Evolutionary conservation across 2,113 vertebrate genomes (phyloP), one percentile per base, ranked within the genome.

Genomic region (Urocolius indicus): DNA sequence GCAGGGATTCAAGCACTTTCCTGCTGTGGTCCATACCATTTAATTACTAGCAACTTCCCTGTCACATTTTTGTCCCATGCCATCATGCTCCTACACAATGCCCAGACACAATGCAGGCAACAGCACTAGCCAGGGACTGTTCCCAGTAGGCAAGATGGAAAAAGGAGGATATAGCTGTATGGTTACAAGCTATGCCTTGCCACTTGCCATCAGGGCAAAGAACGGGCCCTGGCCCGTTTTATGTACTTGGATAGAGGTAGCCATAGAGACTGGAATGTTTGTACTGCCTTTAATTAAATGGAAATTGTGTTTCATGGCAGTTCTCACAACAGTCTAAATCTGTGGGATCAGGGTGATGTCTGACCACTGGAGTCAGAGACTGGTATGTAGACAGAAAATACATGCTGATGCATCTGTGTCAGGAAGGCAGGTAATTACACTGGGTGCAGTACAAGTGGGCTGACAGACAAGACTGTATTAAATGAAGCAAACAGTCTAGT

Each of bases 211-310:
- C 16, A 18, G 11, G 30, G 49, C 32, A 68, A 84, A 79, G 57
- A 79, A 85, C 2, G 32, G 58, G 16, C 41, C 45, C 32, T 76
- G 54, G 45, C 15, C 72, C 9, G 2, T 94, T 68, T 83, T 91
- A 49, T 61, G 41, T 36, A 52, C 49, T 68, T 21, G 66, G 32
- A 52, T 45, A 48, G 71, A 54, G 36, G 66, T 73, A 87, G 30
- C 69, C 62, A 93, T 62, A 93, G 84, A 92, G 45, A 85, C 74
- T 43, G 74, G 92, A 91, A 82, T 91, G 89, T 75, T 62, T 94
- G 74, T 21, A 38, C 63, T 69, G 84, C 58, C 52, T 85, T 94
- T 66, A 91, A 93, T 83, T 83, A 81, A 75, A 88, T 51, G 16
- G 73, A 89, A 94, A 58, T 71, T 91, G 20, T 71, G 23, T 89